Percentiles rank a stretch among this genome's conserved stretches.
Evolutionary conservation across 2,113 vertebrate species (phyloP).

Genomic region (Thryonomys swinderianus): DNA sequence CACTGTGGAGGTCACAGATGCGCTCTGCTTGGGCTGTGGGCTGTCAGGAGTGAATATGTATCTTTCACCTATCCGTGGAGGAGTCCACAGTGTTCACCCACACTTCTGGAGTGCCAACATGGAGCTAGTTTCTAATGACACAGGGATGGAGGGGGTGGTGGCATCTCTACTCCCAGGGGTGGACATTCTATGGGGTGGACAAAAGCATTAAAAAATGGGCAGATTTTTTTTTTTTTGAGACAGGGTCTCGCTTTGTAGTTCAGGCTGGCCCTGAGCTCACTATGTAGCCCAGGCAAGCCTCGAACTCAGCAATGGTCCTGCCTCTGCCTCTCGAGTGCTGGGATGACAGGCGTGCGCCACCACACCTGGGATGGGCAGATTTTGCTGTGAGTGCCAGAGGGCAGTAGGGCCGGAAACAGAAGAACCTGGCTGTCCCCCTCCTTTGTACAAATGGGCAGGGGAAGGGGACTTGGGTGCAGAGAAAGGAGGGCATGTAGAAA

Average conservation of each 20-base stretch:
- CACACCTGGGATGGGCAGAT: too few species aligned
- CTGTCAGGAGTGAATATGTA: accelerated
- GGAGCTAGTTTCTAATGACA: neutral
- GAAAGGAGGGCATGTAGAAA: neutral
- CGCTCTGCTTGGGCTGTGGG: neutral
- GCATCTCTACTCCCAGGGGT: neutral
- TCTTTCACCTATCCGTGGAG: neutral
- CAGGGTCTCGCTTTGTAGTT: too few species aligned
- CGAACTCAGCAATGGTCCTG: too few species aligned
- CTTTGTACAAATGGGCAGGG: neutral
- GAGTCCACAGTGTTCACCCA: too few species aligned
- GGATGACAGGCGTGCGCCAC: too few species aligned
- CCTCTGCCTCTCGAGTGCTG: too few species aligned
- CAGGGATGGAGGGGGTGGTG: too few species aligned
- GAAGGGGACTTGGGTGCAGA: neutral
- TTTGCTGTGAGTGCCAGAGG: neutral
- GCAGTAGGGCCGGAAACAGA: neutral
- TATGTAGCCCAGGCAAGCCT: too few species aligned
- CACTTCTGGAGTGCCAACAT: neutral
- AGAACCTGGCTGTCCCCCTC: neutral
- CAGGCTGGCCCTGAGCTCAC: too few species aligned
- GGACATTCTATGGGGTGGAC: neutral
- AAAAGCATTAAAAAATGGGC: neutral
- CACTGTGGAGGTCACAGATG: neutral
- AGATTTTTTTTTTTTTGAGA: too few species aligned